Percentiles rank a stretch among this genome's conserved stretches.
These are phyloP conservation scores for Hofmannophila pseudospretella DNA, from an alignment of 2,888 invertebrate species.

Conservation along the genomic window DNA sequence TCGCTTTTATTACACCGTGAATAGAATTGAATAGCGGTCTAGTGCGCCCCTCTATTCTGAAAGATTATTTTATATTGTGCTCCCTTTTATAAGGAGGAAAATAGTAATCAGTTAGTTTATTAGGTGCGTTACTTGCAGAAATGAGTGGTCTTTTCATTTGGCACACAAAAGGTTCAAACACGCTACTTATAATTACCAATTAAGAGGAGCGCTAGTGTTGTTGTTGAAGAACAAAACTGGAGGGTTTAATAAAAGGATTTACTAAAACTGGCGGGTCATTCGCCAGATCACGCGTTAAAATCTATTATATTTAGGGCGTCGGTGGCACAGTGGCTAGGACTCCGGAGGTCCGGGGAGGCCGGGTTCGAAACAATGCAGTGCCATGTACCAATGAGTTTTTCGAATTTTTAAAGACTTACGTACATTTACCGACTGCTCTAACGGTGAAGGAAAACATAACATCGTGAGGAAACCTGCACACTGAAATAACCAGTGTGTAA, in stretches of 20 bases:
- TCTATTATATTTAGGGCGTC: too few relatives aligned
- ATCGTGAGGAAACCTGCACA: too few relatives aligned
- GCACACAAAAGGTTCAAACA: slow-evolving; percentile 23
- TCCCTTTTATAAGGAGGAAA: slow-evolving; percentile 58
- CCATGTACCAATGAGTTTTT: too few relatives aligned
- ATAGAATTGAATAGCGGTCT: slow-evolving; percentile 21
- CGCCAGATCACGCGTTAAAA: too few relatives aligned
- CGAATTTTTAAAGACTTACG: too few relatives aligned
- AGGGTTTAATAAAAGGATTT: background rate
- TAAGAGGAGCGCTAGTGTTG: slow-evolving; percentile 12
- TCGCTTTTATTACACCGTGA: slow-evolving; percentile 42
- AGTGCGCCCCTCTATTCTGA: slow-evolving; percentile 58
- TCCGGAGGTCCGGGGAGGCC: too few relatives aligned
- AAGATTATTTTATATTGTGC: slow-evolving; percentile 66
- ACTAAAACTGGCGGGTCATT: too few relatives aligned
- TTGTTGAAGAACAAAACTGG: slow-evolving; percentile 1
- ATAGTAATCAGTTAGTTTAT: slow-evolving; percentile 71
- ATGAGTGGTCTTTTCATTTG: slow-evolving; percentile 37
- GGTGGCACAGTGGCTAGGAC: too few relatives aligned
- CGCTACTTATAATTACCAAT: slow-evolving; percentile 21
- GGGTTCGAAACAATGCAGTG: too few relatives aligned
- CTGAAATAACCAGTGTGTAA: too few relatives aligned
- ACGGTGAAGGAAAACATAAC: too few relatives aligned
- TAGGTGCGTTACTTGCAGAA: slow-evolving; percentile 69
- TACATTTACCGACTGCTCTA: too few relatives aligned